Percentiles rank a stretch among this genome's conserved stretches.
phyloP scores from a whole-genome alignment of 23 tunicate genomes.

The Clavelina lepadiformis region DNA sequence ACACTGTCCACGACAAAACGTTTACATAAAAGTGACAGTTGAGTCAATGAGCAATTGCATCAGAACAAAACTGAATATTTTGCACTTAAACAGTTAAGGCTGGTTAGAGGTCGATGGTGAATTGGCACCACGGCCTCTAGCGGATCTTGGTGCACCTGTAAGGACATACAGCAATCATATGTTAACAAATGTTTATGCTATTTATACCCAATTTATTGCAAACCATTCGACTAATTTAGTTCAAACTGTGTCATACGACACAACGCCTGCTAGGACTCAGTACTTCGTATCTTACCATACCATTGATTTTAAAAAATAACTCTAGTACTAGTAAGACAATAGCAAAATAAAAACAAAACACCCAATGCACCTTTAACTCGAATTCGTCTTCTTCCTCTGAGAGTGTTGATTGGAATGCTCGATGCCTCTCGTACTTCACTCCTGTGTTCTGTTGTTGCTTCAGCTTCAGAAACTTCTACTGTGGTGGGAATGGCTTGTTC shows the following conservation, averaged over 20 bases:
- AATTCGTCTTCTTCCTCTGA: constrained; percentile 24
- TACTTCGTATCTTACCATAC: no score
- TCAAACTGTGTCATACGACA: no score
- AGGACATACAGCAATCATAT: background rate
- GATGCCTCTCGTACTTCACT: constrained; percentile 3
- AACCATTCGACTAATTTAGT: no score
- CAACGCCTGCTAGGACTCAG: no score
- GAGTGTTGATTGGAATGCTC: constrained; percentile 27
- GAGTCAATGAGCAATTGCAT: no score
- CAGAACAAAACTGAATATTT: no score
- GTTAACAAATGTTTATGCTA: constrained; percentile 13
- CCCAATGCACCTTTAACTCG: constrained; percentile 19
- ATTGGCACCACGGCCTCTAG: constrained; percentile 39
- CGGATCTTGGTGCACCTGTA: constrained; percentile 32
- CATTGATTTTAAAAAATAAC: no score
- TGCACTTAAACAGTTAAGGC: background rate
- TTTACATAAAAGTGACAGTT: no score
- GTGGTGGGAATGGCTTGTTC: constrained; percentile 24
- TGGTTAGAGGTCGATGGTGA: constrained; percentile 64
- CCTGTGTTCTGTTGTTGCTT: background rate
- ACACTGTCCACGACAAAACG: no score
- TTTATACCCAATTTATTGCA: constrained; percentile 7
- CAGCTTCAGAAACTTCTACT: no score
- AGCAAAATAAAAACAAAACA: background rate
- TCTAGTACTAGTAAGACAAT: background rate